These are phyloP conservation scores for Colostygia pectinataria DNA, from an alignment of 2,888 invertebrate genomes.

Conservation along the genomic window DNA sequence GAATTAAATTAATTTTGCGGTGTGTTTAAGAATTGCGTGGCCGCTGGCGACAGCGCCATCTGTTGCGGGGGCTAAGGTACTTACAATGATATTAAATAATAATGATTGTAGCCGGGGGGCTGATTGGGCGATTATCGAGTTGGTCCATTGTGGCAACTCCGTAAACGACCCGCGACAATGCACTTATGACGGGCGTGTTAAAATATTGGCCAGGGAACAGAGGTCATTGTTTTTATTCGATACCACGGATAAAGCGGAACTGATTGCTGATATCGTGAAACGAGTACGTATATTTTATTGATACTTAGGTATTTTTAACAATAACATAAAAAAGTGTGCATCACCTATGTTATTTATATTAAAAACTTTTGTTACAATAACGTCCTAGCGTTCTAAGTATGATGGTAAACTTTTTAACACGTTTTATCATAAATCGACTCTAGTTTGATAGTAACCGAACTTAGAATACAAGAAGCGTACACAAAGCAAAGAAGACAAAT, in stretches of 20 bases:
- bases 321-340: no score
- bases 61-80: constrained; percentile 52
- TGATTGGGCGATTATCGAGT: constrained; percentile 49
- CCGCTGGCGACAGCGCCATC: constrained; percentile 64
- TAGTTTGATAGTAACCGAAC: constrained; percentile 4
- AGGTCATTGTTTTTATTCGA: constrained; percentile 34
- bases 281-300: no score
- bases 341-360: no score
- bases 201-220: constrained; percentile 43
- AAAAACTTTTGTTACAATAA: no score
- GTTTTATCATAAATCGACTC: not conserved
- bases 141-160: constrained; percentile 45
- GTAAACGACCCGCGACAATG: constrained; percentile 48
- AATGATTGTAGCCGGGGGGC: constrained; percentile 51
- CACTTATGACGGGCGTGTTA: constrained; percentile 40
- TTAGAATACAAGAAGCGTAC: constrained; percentile 8
- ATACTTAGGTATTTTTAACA: no score
- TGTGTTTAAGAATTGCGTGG: constrained; percentile 58
- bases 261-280: constrained; percentile 5
- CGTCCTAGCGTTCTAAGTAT: no score
- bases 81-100: constrained; percentile 54
- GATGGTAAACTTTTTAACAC: not conserved
- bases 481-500: constrained; percentile 32
- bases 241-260: constrained; percentile 23
- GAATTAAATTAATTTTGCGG: constrained; percentile 74